Conservation (phyloP, 2,888 invertebrate genomes). For the Taphrorychus bicolor region DNA sequence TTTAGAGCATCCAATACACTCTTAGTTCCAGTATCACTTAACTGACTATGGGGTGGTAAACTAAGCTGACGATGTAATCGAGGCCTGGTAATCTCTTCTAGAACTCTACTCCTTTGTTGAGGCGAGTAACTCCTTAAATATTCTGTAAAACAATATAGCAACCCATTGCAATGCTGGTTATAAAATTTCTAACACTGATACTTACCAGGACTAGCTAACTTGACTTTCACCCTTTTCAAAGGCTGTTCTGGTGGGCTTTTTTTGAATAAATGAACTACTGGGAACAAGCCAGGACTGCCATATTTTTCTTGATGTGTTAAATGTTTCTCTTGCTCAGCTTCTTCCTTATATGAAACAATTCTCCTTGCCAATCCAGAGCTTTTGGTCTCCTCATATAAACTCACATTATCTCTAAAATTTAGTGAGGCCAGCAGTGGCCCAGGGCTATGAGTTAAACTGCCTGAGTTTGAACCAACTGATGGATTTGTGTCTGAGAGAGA, state of each 20-base stretch:
- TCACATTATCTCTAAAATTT: slow-evolving; percentile 61
- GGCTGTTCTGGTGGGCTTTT: slow-evolving; percentile 56
- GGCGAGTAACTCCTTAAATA: slow-evolving; percentile 19
- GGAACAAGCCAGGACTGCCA: slow-evolving; percentile 60
- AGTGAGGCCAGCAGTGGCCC: slow-evolving; percentile 61
- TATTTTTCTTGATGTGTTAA: slow-evolving; percentile 57
- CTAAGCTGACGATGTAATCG: slow-evolving; percentile 12
- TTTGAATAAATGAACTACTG: slow-evolving; percentile 62
- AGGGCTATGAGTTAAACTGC: slow-evolving; percentile 9
- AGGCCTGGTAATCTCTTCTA: slow-evolving; percentile 19
- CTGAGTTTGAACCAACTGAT: not conserved
- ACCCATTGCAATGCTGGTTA: not conserved
- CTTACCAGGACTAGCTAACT: slow-evolving; percentile 52
- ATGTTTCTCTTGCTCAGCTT: slow-evolving; percentile 45
- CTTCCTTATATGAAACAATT: slow-evolving; percentile 62
- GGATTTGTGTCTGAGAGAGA: slow-evolving; percentile 47
- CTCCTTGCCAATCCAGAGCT: slow-evolving; percentile 63
- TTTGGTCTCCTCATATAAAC: slow-evolving; percentile 62
- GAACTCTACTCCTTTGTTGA: slow-evolving; percentile 10
- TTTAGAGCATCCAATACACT: slow-evolving; percentile 64
- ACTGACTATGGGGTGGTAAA: slow-evolving; percentile 14
- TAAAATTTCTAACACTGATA: not conserved
- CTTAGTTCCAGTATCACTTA: slow-evolving; percentile 17
- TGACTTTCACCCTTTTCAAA: slow-evolving; percentile 52
- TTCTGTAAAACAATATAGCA: slow-evolving; percentile 17